phyloP scores from a whole-genome alignment of 2,113 vertebrate species.

The Passer montanus region DNA sequence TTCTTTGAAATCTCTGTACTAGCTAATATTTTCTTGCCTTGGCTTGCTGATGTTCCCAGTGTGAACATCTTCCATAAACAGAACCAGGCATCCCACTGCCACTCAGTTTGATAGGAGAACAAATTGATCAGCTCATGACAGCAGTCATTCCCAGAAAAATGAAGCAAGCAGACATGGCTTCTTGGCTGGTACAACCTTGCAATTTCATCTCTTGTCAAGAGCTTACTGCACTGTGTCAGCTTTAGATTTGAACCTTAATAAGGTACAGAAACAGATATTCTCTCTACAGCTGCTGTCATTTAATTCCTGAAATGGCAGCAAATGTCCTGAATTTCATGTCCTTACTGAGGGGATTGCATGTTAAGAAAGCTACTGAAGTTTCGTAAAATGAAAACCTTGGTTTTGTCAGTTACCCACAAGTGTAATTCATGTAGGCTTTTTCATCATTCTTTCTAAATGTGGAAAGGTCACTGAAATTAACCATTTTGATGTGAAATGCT shows the following conservation, averaged over 20 bases:
- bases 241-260: not conserved
- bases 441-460: not conserved
- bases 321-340: not conserved
- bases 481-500: not conserved
- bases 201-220: not conserved
- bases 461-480: slow-evolving; percentile 21
- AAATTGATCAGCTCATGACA: not conserved
- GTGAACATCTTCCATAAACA: not conserved
- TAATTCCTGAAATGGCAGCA: not conserved
- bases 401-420: not conserved
- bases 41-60: not conserved
- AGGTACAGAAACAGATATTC: not conserved
- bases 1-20: not conserved
- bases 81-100: not conserved
- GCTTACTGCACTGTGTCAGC: not conserved
- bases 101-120: not conserved
- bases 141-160: not conserved
- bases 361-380: not conserved
- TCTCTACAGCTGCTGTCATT: not conserved
- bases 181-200: not conserved
- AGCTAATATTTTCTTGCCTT: not conserved
- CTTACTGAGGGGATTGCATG: not conserved
- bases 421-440: not conserved
- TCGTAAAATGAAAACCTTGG: not conserved
- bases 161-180: not conserved